Conservation (phyloP, 2,113 vertebrate species). For the Misgurnus anguillicaudatus region DNA sequence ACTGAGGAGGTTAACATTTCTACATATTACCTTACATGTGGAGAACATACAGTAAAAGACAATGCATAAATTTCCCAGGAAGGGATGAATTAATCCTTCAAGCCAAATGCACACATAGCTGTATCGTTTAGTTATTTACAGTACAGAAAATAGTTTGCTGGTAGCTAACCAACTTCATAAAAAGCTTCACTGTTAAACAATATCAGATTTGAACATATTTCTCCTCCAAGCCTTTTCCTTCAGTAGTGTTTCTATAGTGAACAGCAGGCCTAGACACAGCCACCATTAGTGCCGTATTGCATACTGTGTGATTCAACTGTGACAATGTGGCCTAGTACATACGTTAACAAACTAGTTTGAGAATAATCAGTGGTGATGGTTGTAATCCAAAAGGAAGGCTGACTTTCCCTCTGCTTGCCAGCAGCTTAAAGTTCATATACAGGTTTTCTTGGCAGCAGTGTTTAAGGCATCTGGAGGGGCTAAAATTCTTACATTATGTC, state of each 20-base stretch:
- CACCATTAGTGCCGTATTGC: background rate
- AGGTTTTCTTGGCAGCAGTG: background rate
- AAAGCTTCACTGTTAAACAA: slow-evolving; percentile 10
- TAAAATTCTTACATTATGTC: slow-evolving; percentile 5
- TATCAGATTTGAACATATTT: background rate
- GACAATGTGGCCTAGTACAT: slow-evolving; percentile 11
- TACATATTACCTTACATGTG: background rate
- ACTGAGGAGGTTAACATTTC: slow-evolving; percentile 4
- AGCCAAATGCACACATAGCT: too few relatives aligned
- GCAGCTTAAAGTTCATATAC: slow-evolving; percentile 4
- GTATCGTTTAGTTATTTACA: too few relatives aligned
- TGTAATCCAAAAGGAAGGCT: slow-evolving; percentile 26
- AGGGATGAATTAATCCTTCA: too few relatives aligned
- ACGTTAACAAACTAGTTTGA: background rate
- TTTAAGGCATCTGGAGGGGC: background rate
- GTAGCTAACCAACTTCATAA: background rate
- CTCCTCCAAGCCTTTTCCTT: too few relatives aligned
- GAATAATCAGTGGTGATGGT: slow-evolving; percentile 22
- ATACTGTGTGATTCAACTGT: slow-evolving; percentile 12
- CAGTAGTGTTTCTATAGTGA: background rate
- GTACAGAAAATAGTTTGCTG: background rate
- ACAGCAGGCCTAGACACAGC: background rate
- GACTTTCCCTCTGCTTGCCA: background rate
- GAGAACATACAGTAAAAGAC: background rate
- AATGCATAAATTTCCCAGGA: too few relatives aligned